phyloP scores from a whole-genome alignment of 2,888 invertebrate species.

The Agrochola lota region DNA sequence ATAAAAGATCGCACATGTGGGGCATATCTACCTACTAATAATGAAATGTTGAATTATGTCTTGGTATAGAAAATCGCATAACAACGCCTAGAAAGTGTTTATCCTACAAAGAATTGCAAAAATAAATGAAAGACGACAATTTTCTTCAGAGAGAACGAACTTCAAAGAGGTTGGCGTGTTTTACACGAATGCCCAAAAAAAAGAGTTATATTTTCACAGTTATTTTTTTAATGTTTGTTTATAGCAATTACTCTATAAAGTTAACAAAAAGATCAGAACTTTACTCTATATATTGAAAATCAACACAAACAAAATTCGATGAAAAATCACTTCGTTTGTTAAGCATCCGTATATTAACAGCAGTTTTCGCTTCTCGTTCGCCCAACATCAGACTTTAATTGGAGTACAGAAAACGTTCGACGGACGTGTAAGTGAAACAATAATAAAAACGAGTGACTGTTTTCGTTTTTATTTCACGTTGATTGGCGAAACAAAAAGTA shows the following conservation, averaged over 20 bases:
- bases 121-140: conserved; percentile 9
- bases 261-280: too few relatives aligned
- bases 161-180: conserved; percentile 5
- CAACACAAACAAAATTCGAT: not conserved
- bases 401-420: conserved; percentile 40
- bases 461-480: conserved; percentile 38
- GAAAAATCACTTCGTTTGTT: conserved; percentile 8
- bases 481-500: conserved; percentile 46
- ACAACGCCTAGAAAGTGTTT: too few relatives aligned
- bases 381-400: conserved; percentile 42
- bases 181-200: not conserved
- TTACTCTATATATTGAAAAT: not conserved
- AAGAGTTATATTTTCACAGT: not conserved
- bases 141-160: not conserved
- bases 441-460: conserved; percentile 35
- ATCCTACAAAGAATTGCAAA: conserved; percentile 17
- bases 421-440: conserved; percentile 33
- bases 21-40: not conserved
- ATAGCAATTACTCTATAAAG: too few relatives aligned
- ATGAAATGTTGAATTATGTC: not conserved
- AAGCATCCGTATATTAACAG: not conserved
- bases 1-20: too few relatives aligned
- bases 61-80: not conserved
- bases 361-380: conserved; percentile 10
- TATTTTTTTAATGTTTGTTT: too few relatives aligned